phyloP scores from a whole-genome alignment of 1,140 invertebrate genomes.

The Danaus plexippus region DNA sequence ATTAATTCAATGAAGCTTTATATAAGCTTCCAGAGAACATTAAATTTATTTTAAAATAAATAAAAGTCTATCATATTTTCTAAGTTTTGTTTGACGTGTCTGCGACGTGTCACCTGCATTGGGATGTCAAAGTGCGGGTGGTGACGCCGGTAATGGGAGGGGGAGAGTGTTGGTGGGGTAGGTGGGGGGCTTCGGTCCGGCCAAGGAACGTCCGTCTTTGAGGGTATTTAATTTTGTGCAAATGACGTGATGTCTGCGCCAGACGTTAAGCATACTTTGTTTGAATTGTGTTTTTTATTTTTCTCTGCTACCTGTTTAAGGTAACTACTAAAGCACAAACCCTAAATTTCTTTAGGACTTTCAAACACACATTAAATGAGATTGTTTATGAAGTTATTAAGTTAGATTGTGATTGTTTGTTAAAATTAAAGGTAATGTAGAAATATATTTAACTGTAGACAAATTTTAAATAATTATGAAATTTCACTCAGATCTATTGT shows the following conservation, averaged over 20 bases:
- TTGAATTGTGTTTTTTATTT: slow-evolving; percentile 11
- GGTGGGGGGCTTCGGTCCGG: slow-evolving; percentile 18
- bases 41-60: too few species aligned
- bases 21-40: too few species aligned
- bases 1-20: too few species aligned
- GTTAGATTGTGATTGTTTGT: too few species aligned
- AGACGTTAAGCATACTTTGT: slow-evolving; percentile 15
- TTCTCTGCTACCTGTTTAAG: not conserved
- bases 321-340: too few species aligned
- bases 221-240: slow-evolving; percentile 62
- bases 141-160: not conserved
- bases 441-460: too few species aligned
- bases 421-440: too few species aligned
- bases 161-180: slow-evolving; percentile 5
- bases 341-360: too few species aligned
- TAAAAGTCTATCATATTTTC: slow-evolving; percentile 2
- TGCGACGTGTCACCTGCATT: slow-evolving; percentile 29
- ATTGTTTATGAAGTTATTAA: too few species aligned
- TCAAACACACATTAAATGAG: too few species aligned
- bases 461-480: too few species aligned
- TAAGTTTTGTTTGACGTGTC: slow-evolving; percentile 15
- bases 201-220: slow-evolving; percentile 31
- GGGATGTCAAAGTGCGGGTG: not conserved
- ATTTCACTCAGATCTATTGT: slow-evolving; percentile 1
- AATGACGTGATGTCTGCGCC: slow-evolving; percentile 43